phyloP scores from a whole-genome alignment of 2,797 vertebrate species.

The Pelochelys cantorii region DNA sequence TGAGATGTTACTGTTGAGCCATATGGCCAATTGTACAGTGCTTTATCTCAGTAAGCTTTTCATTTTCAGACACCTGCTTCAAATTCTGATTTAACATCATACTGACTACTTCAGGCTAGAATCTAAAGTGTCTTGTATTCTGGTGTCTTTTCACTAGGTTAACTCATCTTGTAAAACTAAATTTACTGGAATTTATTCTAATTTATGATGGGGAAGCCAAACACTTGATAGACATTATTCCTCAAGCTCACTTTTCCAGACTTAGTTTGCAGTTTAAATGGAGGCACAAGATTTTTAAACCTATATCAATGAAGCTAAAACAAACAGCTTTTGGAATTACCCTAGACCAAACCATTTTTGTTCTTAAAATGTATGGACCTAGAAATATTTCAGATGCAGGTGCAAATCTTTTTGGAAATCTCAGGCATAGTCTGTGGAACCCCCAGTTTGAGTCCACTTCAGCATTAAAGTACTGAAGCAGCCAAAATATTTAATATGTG shows the following conservation, averaged over 20 bases:
- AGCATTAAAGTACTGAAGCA: slow-evolving; percentile 13
- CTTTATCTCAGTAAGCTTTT: background rate
- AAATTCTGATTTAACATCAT: background rate
- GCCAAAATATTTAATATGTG: slow-evolving; percentile 26
- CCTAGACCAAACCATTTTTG: fast-evolving
- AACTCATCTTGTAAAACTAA: slow-evolving; percentile 17
- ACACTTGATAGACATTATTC: background rate
- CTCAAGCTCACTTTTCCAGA: no score
- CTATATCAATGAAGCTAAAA: background rate
- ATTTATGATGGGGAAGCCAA: background rate
- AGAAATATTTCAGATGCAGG: background rate
- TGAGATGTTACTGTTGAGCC: background rate
- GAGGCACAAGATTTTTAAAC: slow-evolving; percentile 4
- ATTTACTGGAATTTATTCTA: background rate
- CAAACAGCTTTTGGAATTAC: slow-evolving; percentile 20
- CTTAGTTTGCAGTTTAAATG: slow-evolving; percentile 25
- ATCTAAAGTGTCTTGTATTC: background rate
- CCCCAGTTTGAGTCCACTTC: background rate
- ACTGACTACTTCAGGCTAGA: background rate
- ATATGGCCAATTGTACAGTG: background rate
- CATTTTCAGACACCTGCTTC: background rate
- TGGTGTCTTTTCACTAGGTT: background rate
- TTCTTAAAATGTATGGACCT: background rate
- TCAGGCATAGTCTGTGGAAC: background rate
- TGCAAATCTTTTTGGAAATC: background rate